Conservation (phyloP, 2,888 invertebrate genomes). For the Melinopterus prodromus region DNA sequence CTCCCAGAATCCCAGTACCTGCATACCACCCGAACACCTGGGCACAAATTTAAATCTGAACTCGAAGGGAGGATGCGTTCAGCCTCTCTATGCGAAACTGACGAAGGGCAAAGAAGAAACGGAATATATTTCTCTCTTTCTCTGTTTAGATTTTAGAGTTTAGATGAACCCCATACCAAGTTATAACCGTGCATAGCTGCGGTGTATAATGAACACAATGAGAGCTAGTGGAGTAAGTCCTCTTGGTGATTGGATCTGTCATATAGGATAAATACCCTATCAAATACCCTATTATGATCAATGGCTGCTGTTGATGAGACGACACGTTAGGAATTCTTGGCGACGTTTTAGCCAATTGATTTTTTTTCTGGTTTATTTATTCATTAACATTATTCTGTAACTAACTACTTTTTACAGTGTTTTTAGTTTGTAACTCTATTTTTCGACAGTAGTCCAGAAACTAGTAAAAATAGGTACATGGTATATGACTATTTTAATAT, state of each 20-base stretch:
- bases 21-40: slow-evolving; percentile 46
- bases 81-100: neutral
- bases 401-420: too few relatives aligned
- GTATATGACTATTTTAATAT: too few relatives aligned
- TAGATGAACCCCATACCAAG: slow-evolving; percentile 11
- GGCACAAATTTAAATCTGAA: slow-evolving; percentile 46
- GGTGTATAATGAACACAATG: slow-evolving; percentile 9
- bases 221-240: slow-evolving; percentile 10
- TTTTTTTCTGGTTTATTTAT: too few relatives aligned
- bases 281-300: slow-evolving; percentile 21
- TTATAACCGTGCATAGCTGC: neutral
- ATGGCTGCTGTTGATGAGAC: slow-evolving; percentile 7
- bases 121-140: neutral
- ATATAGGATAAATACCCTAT: slow-evolving; percentile 22
- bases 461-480: too few relatives aligned
- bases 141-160: neutral
- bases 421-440: too few relatives aligned
- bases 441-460: too few relatives aligned
- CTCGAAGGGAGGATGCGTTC: slow-evolving; percentile 39
- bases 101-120: neutral
- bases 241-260: slow-evolving; percentile 25
- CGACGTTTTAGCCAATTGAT: neutral
- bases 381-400: too few relatives aligned
- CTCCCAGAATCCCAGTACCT: slow-evolving; percentile 52
- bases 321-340: neutral